A percentile compares a stretch with the other conserved stretches of the same genome.
Conservation (phyloP, 2,797 vertebrate genomes). For the Clarias platycephalus region DNA sequence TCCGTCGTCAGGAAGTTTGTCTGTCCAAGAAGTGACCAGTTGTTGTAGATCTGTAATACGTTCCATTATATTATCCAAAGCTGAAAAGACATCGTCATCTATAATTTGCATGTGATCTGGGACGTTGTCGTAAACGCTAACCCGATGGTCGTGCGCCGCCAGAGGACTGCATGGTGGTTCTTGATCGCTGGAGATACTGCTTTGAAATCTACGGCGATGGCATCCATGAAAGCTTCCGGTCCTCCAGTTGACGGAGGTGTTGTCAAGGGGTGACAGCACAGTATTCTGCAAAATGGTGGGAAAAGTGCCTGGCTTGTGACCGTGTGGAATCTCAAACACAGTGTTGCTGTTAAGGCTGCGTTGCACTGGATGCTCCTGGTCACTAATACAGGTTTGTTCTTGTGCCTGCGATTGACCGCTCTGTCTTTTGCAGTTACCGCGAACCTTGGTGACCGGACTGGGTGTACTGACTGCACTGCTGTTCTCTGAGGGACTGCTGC, state of each 20-base stretch:
- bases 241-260: slow-evolving; percentile 80
- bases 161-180: slow-evolving; percentile 46
- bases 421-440: slow-evolving; percentile 71
- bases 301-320: slow-evolving; percentile 87
- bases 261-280: slow-evolving; percentile 61
- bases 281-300: slow-evolving; percentile 77
- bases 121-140: slow-evolving; percentile 86
- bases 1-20: slow-evolving; percentile 76
- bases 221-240: slow-evolving; percentile 85
- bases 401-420: slow-evolving; percentile 26
- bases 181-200: slow-evolving; percentile 56
- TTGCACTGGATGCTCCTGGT: slow-evolving; percentile 68
- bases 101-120: slow-evolving; percentile 62
- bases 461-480: slow-evolving; percentile 78
- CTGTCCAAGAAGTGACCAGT: slow-evolving; percentile 80
- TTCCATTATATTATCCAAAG: slow-evolving; percentile 81
- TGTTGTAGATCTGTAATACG: slow-evolving; percentile 80
- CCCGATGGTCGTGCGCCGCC: slow-evolving; percentile 62
- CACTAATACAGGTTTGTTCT: slow-evolving; percentile 52
- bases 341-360: slow-evolving; percentile 56
- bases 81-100: slow-evolving; percentile 80
- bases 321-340: slow-evolving; percentile 79
- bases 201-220: slow-evolving; percentile 60
- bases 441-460: slow-evolving; percentile 72
- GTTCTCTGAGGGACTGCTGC: slow-evolving; percentile 74